phyloP scores from a whole-genome alignment of 2,888 invertebrate species.

The Acheta domesticus region DNA sequence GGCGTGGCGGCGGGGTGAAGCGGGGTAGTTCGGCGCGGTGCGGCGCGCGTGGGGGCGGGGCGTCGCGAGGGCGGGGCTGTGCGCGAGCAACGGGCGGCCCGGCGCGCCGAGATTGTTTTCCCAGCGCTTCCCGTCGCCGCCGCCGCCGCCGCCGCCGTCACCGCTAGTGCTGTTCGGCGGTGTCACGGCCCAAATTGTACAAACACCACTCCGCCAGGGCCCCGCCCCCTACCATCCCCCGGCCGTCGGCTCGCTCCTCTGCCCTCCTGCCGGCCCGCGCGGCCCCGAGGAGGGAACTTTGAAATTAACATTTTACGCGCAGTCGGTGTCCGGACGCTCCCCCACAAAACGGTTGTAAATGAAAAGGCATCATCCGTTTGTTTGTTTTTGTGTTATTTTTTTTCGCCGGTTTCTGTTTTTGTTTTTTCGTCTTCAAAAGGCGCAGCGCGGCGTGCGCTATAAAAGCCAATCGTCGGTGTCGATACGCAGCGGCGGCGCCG shows the following conservation, averaged over 20 bases:
- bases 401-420: not conserved
- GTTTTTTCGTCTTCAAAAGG: conserved; percentile 22
- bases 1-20: not conserved
- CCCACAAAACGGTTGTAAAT: conserved; percentile 26
- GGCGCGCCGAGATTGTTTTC: not conserved
- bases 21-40: not conserved
- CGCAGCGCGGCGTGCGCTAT: conserved; percentile 19
- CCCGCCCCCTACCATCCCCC: not conserved
- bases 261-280: not conserved
- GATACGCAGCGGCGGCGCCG: not conserved
- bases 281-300: conserved; percentile 19
- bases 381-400: conserved; percentile 26
- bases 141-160: not conserved
- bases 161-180: not conserved
- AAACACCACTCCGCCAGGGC: not conserved
- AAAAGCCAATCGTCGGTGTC: conserved; percentile 23
- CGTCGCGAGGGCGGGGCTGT: not conserved
- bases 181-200: not conserved
- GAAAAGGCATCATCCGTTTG: conserved; percentile 20
- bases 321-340: conserved; percentile 26
- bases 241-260: not conserved
- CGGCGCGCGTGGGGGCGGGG: not conserved
- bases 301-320: conserved; percentile 26
- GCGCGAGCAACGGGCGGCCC: not conserved
- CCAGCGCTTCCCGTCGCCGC: not conserved